These are phyloP conservation scores for Mixornis gularis DNA, from an alignment of 2,113 vertebrate genomes.

Conservation along the genomic window DNA sequence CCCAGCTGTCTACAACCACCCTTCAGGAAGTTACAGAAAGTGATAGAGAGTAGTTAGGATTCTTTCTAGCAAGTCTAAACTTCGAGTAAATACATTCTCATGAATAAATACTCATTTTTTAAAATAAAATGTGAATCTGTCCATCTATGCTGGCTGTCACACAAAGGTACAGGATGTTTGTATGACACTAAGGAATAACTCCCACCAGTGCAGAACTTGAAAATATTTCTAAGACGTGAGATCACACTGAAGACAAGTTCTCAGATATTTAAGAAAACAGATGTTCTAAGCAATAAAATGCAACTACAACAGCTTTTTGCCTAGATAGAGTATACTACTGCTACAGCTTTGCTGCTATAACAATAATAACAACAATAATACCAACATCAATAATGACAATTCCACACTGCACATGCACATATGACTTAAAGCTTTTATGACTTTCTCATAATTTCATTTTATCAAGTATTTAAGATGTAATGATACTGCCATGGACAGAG, in stretches of 20 bases:
- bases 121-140: background rate
- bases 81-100: background rate
- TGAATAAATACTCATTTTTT: background rate
- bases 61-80: background rate
- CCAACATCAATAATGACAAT: background rate
- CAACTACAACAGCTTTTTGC: background rate
- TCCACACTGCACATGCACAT: background rate
- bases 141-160: background rate
- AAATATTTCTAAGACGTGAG: background rate
- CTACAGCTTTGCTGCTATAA: background rate
- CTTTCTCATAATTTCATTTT: background rate
- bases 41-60: background rate
- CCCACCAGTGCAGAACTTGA: background rate
- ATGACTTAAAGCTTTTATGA: background rate
- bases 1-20: no score
- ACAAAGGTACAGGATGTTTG: background rate
- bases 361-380: accelerated
- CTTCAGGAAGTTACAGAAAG: no score
- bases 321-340: background rate
- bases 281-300: background rate
- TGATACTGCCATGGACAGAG: background rate
- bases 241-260: background rate
- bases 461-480: background rate
- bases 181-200: background rate
- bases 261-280: background rate